A percentile compares a stretch with the other conserved stretches of the same genome.
Conservation (phyloP, 2,797 vertebrate species). For the Okamejei kenojei region DNA sequence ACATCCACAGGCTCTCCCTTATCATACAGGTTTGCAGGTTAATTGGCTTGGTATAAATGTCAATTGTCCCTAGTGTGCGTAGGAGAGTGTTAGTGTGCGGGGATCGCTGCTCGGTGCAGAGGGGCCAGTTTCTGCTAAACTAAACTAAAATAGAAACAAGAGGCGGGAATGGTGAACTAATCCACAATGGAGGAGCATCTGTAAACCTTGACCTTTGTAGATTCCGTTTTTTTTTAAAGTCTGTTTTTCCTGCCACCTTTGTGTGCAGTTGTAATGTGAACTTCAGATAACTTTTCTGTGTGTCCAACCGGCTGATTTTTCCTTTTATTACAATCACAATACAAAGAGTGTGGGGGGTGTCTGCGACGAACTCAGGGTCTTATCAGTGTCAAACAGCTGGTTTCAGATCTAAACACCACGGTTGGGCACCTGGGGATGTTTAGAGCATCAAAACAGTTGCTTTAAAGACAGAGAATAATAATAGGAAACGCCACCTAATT, state of each 20-base stretch:
- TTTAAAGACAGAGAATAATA: not conserved
- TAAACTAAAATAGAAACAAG: not conserved
- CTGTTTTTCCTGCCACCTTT: not conserved
- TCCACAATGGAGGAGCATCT: not conserved
- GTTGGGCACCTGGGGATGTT: slow-evolving; percentile 21
- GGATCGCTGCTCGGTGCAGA: too few species aligned
- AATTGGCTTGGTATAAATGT: too few species aligned
- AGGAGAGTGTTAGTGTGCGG: too few species aligned
- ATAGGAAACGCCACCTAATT: slow-evolving; percentile 5
- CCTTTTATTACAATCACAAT: slow-evolving; percentile 24
- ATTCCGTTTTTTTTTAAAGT: not conserved
- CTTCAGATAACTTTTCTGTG: slow-evolving; percentile 14
- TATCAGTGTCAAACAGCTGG: slow-evolving; percentile 18
- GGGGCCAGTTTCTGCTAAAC: too few species aligned
- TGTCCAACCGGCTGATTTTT: not conserved
- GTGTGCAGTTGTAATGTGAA: slow-evolving; percentile 5
- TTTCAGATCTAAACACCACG: not conserved
- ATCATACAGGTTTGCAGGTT: too few species aligned
- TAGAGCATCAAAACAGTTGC: not conserved
- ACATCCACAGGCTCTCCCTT: too few species aligned
- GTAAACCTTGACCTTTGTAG: not conserved
- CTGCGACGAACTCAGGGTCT: not conserved
- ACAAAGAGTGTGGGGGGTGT: not conserved
- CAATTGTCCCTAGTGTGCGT: too few species aligned
- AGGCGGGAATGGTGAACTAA: not conserved